Evolutionary conservation across 1,140 invertebrate genomes (phyloP).

Genomic region (Caenorhabditis remanei): DNA sequence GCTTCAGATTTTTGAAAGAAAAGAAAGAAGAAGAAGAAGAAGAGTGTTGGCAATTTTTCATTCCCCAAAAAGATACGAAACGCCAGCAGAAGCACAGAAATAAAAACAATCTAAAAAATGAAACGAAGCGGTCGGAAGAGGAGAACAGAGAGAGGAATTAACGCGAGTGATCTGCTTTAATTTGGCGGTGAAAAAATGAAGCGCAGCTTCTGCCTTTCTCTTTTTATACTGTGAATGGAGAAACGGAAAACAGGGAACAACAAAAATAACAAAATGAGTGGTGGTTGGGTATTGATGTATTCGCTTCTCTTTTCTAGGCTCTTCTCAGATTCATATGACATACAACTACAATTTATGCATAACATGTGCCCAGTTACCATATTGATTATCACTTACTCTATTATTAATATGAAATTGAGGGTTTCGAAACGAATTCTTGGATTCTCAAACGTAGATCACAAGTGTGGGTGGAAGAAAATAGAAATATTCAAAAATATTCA

Average conservation of each 20-base stretch:
- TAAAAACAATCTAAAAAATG: slow-evolving; percentile 38
- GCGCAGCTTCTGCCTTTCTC: not conserved
- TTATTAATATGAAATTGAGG: slow-evolving; percentile 20
- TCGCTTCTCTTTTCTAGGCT: not conserved
- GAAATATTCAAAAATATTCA: slow-evolving; percentile 34
- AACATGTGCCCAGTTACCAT: not conserved
- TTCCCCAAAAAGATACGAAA: slow-evolving; percentile 19
- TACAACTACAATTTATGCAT: slow-evolving; percentile 5
- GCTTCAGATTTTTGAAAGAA: not conserved
- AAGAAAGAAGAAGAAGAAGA: not conserved
- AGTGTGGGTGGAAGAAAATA: not conserved
- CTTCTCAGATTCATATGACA: not conserved
- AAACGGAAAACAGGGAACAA: not conserved
- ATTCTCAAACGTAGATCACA: not conserved
- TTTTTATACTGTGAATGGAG: not conserved
- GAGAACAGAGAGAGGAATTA: slow-evolving; percentile 22
- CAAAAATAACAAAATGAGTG: not conserved
- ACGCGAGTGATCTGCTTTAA: slow-evolving; percentile 46
- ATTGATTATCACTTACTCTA: not conserved
- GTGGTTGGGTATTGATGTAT: not conserved
- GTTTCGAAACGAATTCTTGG: not conserved
- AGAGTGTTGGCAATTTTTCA: slow-evolving; percentile 4
- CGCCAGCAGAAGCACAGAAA: not conserved
- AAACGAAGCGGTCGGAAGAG: not conserved
- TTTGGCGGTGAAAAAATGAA: slow-evolving; percentile 18